Evolutionary conservation across 2,888 invertebrate genomes (phyloP), one percentile per base, ranked within the genome.

Genomic region (Pasiphila rectangulata): DNA sequence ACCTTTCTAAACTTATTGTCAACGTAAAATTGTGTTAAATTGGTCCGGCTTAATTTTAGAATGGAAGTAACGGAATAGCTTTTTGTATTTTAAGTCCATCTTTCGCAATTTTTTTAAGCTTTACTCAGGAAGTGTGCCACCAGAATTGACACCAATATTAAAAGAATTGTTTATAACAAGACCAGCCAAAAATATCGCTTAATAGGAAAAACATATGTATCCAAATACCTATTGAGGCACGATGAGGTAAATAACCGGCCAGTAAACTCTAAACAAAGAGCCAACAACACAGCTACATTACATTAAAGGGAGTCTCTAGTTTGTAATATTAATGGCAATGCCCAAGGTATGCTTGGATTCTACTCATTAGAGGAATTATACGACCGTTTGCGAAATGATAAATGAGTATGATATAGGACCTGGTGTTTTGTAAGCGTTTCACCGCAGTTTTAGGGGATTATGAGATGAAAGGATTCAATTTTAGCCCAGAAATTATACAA

Each of bases 331-430:
- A 83, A 86, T 83, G 82, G 78, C 75, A 81, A 76, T 73, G 75
- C 79, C 78, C 70, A 79, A 84, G 81, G 83, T 83, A 85, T 82
- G 84, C 81, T 73, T 76, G 84, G 85, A 86, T 87, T 85, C 81
- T 83, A 83, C 85, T 84, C 85, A 87, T 87, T 87, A 85, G 78
- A 78, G 83, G 79, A 80, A 81, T 85, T 83, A 84, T 77, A 76
- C 73, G 79, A 75, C 76, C 78, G 78, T 81, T 83, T 77, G 72
- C 69, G 63, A 84, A 80, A 86, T 87, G 86, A 86, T 86, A 83
- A 83, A 87, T 83, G 82, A 74, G 71, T 73, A 67, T 63, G 71
- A 72, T 69, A 70, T 77, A 77, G 76, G 71, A 66, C 59, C 67
- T 69, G 66, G 64, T 70, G 72, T 79, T 83, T 78, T 76, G 79